phyloP scores from a whole-genome alignment of 2,113 vertebrate species.

The Lagopus leucura region DNA sequence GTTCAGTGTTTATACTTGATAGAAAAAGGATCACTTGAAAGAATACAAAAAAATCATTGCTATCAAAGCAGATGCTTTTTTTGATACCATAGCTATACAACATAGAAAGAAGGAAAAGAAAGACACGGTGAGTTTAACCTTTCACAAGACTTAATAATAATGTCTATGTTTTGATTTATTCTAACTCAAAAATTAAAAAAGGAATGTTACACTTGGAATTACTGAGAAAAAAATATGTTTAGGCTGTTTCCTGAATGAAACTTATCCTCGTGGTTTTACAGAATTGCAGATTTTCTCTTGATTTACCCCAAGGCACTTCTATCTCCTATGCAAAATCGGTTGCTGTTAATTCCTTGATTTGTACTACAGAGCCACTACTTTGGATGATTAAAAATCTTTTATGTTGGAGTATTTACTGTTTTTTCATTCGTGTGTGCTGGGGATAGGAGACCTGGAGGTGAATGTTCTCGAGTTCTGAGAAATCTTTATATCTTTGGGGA shows the following conservation, averaged over 20 bases:
- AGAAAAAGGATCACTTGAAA: neutral
- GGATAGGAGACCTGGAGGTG: neutral
- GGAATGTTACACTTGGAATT: neutral
- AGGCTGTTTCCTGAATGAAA: neutral
- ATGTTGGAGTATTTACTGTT: slow-evolving; percentile 9
- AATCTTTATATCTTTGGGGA: slow-evolving; percentile 14
- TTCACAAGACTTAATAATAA: neutral
- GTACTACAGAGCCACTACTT: slow-evolving; percentile 36
- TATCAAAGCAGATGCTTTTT: neutral
- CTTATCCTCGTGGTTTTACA: neutral
- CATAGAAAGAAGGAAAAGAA: neutral
- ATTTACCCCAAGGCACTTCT: slow-evolving; percentile 48
- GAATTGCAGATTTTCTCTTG: slow-evolving; percentile 31
- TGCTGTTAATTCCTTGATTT: slow-evolving; percentile 59
- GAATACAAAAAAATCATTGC: neutral
- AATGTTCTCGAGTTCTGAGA: slow-evolving; percentile 35
- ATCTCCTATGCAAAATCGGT: slow-evolving; percentile 31
- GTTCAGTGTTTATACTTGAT: neutral
- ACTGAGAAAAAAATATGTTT: slow-evolving; percentile 2
- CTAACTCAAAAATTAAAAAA: neutral
- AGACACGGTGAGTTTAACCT: rapidly evolving
- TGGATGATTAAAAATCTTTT: slow-evolving; percentile 52
- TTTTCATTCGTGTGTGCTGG: slow-evolving; percentile 38
- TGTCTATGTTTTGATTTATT: neutral
- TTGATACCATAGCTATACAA: neutral